Evolutionary conservation across 2,113 vertebrate species (phyloP).

Genomic region (Lagopus muta): DNA sequence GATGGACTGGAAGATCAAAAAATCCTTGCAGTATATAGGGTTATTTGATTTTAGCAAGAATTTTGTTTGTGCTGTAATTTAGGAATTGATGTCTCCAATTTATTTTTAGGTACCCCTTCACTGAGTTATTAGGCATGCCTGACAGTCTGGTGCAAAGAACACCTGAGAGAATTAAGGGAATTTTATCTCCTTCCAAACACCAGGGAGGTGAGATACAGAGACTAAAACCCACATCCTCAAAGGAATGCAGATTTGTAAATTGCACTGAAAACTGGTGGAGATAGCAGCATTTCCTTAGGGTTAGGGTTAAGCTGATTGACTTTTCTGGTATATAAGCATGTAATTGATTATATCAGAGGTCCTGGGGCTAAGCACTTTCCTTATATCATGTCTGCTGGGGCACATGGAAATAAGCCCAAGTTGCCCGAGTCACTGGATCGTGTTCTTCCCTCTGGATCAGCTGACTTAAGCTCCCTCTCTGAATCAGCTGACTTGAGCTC

Average conservation of each 20-base stretch:
- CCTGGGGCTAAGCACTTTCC: not conserved
- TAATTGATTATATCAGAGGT: constrained; percentile 52
- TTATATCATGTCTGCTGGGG: not conserved
- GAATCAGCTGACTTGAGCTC: not conserved
- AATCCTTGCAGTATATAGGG: not conserved
- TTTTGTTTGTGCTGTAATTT: not conserved
- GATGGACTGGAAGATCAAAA: not conserved
- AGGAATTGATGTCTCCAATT: not conserved
- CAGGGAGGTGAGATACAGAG: not conserved
- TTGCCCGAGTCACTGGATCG: not conserved
- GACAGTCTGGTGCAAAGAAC: not conserved
- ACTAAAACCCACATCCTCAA: constrained; percentile 40
- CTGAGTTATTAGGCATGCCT: not conserved
- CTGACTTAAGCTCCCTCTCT: not conserved
- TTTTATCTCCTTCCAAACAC: constrained; percentile 27
- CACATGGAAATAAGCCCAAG: not conserved
- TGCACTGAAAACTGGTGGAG: constrained; percentile 33
- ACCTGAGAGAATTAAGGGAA: constrained; percentile 13
- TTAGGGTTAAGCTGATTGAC: constrained; percentile 57
- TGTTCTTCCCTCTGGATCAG: not conserved
- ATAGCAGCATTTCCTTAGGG: constrained; percentile 34
- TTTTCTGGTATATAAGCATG: constrained; percentile 50
- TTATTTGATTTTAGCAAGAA: not conserved
- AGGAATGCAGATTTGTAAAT: constrained; percentile 48
- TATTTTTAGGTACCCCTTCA: not conserved